phyloP scores from a whole-genome alignment of 2,888 invertebrate species.

The Pantelozetes paolii region DNA sequence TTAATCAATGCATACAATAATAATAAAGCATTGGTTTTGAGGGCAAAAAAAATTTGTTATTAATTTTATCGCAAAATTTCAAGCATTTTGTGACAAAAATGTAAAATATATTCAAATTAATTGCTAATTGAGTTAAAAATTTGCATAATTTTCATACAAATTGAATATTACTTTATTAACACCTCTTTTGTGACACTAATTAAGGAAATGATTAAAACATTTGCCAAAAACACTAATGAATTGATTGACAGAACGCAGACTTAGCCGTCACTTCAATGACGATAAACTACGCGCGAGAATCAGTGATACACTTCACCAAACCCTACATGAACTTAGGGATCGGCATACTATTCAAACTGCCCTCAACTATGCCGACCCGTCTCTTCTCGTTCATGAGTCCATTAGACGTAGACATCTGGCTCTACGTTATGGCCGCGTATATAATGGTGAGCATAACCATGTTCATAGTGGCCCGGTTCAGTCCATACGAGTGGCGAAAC shows the following conservation, averaged over 20 bases:
- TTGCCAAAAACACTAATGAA: no score
- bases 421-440: slow-evolving; percentile 85
- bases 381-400: slow-evolving; percentile 95
- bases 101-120: no score
- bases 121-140: no score
- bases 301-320: slow-evolving; percentile 92
- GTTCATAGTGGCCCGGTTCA: slow-evolving; percentile 92
- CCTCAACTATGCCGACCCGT: slow-evolving; percentile 78
- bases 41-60: not conserved
- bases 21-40: not conserved
- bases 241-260: slow-evolving; percentile 72
- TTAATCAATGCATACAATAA: not conserved
- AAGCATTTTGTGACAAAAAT: no score
- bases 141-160: no score
- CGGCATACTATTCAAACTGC: slow-evolving; percentile 89
- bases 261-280: slow-evolving; percentile 95
- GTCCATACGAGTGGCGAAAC: slow-evolving; percentile 64
- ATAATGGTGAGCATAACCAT: slow-evolving; percentile 85
- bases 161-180: no score
- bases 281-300: slow-evolving; percentile 92
- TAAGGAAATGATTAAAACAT: no score
- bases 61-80: no score
- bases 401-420: slow-evolving; percentile 90
- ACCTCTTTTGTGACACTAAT: no score
- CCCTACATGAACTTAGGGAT: slow-evolving; percentile 95